Percentiles rank a stretch among this genome's conserved stretches.
Conservation (phyloP, 2,113 vertebrate species). For the Tretioscincus oriximinensis region DNA sequence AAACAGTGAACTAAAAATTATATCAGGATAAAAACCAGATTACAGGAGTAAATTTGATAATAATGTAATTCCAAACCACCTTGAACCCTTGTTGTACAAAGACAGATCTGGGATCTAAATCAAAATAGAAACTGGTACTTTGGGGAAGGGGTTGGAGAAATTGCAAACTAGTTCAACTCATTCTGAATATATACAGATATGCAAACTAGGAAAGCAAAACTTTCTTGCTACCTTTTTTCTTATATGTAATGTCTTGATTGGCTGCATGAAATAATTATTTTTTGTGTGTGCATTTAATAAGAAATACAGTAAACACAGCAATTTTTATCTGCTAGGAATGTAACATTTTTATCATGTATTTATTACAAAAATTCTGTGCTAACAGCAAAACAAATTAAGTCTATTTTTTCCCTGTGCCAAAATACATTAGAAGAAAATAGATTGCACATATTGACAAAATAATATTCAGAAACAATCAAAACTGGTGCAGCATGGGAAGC, state of each 20-base stretch:
- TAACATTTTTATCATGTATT: conserved; percentile 67
- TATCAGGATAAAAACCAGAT: conserved; percentile 19
- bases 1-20: conserved; percentile 39
- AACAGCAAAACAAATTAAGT: conserved; percentile 75
- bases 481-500: neutral
- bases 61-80: neutral
- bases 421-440: conserved; percentile 51
- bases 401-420: conserved; percentile 38
- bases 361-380: conserved; percentile 60
- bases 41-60: neutral
- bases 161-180: conserved; percentile 21
- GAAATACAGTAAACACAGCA: conserved; percentile 61
- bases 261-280: conserved; percentile 72
- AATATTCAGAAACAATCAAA: conserved; percentile 62
- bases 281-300: conserved; percentile 65
- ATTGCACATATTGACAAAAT: conserved; percentile 60
- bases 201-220: conserved; percentile 22
- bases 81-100: neutral
- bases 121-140: conserved; percentile 6
- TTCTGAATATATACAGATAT: conserved; percentile 14
- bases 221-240: conserved; percentile 21
- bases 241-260: conserved; percentile 66
- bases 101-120: neutral
- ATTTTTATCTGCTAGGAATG: conserved; percentile 65
- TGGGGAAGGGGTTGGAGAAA: neutral